phyloP scores from a whole-genome alignment of 1,140 invertebrate genomes.

The Rhopalosiphum maidis region DNA sequence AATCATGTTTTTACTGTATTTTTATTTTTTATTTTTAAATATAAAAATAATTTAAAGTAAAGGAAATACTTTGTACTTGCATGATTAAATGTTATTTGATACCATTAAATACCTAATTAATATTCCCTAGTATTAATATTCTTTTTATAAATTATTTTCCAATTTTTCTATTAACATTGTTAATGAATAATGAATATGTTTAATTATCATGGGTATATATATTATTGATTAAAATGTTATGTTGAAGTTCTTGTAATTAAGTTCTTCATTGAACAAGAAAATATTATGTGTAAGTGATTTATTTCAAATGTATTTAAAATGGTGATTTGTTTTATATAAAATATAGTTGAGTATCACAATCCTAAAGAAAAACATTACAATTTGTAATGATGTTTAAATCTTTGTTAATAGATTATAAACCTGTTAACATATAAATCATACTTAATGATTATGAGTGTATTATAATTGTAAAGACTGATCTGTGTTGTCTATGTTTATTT shows the following conservation, averaged over 20 bases:
- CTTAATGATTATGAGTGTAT: not conserved
- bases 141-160: not conserved
- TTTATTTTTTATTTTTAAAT: not conserved
- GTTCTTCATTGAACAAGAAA: not conserved
- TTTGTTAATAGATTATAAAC: not conserved
- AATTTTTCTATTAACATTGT: not conserved
- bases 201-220: too few relatives aligned
- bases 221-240: not conserved
- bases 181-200: too few relatives aligned
- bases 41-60: not conserved
- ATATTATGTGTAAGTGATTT: not conserved
- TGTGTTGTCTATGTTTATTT: too few relatives aligned
- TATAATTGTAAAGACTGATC: too few relatives aligned
- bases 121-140: not conserved
- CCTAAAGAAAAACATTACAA: not conserved
- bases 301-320: not conserved
- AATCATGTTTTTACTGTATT: not conserved
- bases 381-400: too few relatives aligned
- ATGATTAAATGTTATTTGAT: not conserved
- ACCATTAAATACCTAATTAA: not conserved
- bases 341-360: not conserved
- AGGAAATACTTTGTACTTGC: not conserved
- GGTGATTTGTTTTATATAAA: not conserved
- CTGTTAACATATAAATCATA: too few relatives aligned
- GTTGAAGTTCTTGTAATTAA: not conserved